These are phyloP conservation scores for Ianthella basta DNA, from an alignment of 37 sponge, comb jelly and placozoan genomes.

Conservation along the genomic window DNA sequence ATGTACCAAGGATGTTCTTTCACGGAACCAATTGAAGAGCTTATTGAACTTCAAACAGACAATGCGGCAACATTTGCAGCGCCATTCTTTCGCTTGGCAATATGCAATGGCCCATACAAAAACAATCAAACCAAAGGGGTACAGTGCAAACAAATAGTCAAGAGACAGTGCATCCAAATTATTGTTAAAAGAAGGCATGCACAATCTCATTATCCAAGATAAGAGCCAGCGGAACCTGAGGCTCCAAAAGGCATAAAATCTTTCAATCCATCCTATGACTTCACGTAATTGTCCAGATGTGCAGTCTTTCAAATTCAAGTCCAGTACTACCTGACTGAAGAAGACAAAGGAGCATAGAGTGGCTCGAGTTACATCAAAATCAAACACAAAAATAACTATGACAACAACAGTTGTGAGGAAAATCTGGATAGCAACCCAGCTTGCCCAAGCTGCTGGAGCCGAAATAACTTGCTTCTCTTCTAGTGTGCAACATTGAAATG, in stretches of 20 bases:
- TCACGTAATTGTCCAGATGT: not conserved
- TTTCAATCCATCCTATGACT: not conserved
- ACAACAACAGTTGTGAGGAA: conserved; percentile 6
- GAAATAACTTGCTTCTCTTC: not conserved
- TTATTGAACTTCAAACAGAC: not conserved
- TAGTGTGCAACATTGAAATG: not conserved
- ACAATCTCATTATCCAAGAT: too few relatives aligned
- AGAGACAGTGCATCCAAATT: conserved; percentile 28
- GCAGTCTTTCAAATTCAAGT: conserved; percentile 3
- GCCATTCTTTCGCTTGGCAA: not conserved
- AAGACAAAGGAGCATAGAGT: conserved; percentile 8
- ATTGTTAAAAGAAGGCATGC: not conserved
- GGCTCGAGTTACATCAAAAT: not conserved
- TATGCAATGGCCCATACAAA: not conserved
- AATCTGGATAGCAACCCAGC: not conserved
- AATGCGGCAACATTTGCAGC: not conserved
- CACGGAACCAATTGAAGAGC: not conserved
- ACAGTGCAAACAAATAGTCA: conserved; percentile 55
- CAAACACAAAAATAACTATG: not conserved
- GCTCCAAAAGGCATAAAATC: not conserved
- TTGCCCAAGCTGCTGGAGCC: not conserved
- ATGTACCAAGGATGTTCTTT: not conserved
- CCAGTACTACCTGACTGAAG: not conserved
- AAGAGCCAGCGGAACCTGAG: not conserved
- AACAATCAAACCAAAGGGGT: conserved; percentile 31